These are phyloP conservation scores for Craniophora ligustri DNA, from an alignment of 2,888 invertebrate species.

Conservation along the genomic window DNA sequence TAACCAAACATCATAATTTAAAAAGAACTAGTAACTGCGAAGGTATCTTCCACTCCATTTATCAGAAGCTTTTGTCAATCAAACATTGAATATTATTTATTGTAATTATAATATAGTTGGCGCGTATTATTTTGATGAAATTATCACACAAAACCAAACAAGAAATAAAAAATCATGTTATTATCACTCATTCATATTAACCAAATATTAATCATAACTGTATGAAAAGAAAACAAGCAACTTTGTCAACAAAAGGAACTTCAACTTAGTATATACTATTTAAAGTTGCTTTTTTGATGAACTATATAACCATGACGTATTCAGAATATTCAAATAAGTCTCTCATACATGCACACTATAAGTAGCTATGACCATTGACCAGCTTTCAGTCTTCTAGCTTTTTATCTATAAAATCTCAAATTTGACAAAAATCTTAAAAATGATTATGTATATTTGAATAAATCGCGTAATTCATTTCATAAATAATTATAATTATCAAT, in stretches of 20 bases:
- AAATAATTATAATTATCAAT: not conserved
- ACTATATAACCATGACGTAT: too few species aligned
- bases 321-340: constrained; percentile 37
- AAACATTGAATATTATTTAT: not conserved
- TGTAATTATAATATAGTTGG: too few species aligned
- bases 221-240: too few species aligned
- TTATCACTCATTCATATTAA: not conserved
- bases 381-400: constrained; percentile 75
- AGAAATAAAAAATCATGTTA: not conserved
- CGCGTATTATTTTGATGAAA: too few species aligned
- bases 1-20: constrained; percentile 27
- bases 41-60: not conserved
- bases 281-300: too few species aligned
- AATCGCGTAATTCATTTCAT: constrained; percentile 18
- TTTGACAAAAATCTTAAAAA: constrained; percentile 63
- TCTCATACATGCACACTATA: constrained; percentile 47
- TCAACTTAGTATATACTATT: too few species aligned
- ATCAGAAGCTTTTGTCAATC: not conserved
- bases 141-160: not conserved
- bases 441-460: constrained; percentile 24
- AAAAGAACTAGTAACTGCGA: not conserved
- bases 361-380: constrained; percentile 61
- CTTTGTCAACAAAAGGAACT: too few species aligned
- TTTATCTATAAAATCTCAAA: constrained; percentile 69
- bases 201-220: not conserved